Conservation (phyloP, 2,888 invertebrate genomes). For the Candidula unifasciata region DNA sequence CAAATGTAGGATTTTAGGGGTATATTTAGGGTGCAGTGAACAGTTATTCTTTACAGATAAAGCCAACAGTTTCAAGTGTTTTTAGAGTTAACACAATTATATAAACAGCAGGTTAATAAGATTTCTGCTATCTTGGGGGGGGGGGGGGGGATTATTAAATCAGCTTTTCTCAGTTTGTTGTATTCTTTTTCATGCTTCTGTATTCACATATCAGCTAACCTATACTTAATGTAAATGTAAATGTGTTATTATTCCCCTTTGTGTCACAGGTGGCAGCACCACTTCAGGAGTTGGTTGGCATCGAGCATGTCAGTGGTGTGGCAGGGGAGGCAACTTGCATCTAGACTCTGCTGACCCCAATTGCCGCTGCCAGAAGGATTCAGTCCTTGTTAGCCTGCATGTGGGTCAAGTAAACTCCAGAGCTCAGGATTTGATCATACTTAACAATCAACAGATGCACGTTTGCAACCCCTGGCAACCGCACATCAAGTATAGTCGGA, state of each 20-base stretch:
- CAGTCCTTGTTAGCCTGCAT: slow-evolving; percentile 54
- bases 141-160: background rate
- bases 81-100: too few species aligned
- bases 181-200: background rate
- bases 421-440: background rate
- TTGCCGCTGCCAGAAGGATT: slow-evolving; percentile 71
- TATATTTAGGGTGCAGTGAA: too few species aligned
- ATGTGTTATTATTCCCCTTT: slow-evolving; percentile 32
- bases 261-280: slow-evolving; percentile 44
- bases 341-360: slow-evolving; percentile 67
- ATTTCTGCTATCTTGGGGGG: background rate
- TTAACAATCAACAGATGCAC: background rate
- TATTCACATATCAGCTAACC: background rate
- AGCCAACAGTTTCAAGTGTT: too few species aligned
- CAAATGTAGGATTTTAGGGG: too few species aligned
- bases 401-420: slow-evolving; percentile 50
- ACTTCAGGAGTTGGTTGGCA: slow-evolving; percentile 57
- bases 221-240: slow-evolving; percentile 27
- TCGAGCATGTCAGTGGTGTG: slow-evolving; percentile 69
- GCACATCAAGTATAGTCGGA: background rate
- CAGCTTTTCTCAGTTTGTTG: too few species aligned
- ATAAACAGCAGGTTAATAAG: too few species aligned
- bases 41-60: too few species aligned
- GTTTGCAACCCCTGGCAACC: background rate
- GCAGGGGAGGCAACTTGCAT: slow-evolving; percentile 70